Evolutionary conservation across 2,888 invertebrate species (phyloP), one percentile per base, ranked within the genome.

Genomic region (Volucella inflata): DNA sequence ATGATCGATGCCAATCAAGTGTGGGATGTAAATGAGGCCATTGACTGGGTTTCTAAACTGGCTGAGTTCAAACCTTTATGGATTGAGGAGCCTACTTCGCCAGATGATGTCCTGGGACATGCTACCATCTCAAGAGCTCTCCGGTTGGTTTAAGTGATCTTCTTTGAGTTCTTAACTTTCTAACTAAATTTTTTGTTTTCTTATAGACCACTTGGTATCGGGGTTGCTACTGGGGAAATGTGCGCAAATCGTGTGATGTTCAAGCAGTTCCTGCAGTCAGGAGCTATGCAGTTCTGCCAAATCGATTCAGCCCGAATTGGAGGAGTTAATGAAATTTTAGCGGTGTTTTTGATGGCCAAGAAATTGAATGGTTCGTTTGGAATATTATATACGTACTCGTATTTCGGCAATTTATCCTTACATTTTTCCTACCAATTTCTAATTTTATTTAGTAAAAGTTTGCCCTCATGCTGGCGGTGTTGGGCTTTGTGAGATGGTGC

Each of bases 391-490:
- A 21, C n/a, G n/a, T n/a, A n/a, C n/a, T 14, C 9, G 11, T 55
- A 11, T 44, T 36, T 48, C 8, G 30, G 1, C 4, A 51, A 44
- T 59, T 50, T 30, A 12, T 17, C 16, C 42, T 51, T 59, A 36
- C 36, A 14, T 53, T 51, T 67, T 12, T 16, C 12, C 17, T 36
- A 38, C 1, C 4, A 17, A 17, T 67, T 44, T 11, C n/a, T 57
- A 40, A 48, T 16, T 42, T 14, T 8, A 65, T 93, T 21, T 91
- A 97, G 97, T 98, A 14, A 97, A 97, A 89, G 97, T 98, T 1
- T 98, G 97, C 90, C 98, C 98, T 0, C 98, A 98, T 93, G 98
- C 97, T 79, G 98, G 98, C n/a, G 98, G 98, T 8, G 96, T 98
- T 10, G 98, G 98, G 2, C 94, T 98, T 2, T 98, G 98, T 90